phyloP scores from a whole-genome alignment of 2,113 vertebrate species.

The Zeus faber region DNA sequence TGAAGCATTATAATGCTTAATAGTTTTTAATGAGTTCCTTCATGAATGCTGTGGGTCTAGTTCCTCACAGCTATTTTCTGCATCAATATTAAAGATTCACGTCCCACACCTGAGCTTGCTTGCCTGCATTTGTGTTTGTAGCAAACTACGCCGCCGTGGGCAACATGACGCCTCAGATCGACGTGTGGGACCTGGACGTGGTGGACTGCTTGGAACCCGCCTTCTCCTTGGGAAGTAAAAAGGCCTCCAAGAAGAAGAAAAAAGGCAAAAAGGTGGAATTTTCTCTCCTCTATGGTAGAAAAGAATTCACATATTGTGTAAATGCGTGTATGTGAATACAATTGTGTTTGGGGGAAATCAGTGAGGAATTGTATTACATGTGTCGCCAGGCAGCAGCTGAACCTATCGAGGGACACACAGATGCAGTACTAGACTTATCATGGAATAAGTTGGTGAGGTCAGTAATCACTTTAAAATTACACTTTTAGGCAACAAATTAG shows the following conservation, averaged over 20 bases:
- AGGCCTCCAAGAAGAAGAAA: conserved; percentile 87
- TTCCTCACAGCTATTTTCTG: no score
- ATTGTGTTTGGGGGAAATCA: background rate
- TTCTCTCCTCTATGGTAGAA: background rate
- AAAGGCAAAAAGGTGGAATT: conserved; percentile 83
- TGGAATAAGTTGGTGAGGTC: conserved; percentile 93
- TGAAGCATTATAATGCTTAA: no score
- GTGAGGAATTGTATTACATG: background rate
- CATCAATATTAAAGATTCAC: no score
- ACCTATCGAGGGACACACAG: conserved; percentile 80
- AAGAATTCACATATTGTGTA: background rate
- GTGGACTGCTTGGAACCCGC: conserved; percentile 93
- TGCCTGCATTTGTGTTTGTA: no score
- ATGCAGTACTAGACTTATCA: conserved; percentile 92
- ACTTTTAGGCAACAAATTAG: no score
- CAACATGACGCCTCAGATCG: conserved; percentile 93
- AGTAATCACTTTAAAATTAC: conserved; percentile 15
- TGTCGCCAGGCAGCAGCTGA: conserved; percentile 74
- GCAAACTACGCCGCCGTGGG: conserved; percentile 93
- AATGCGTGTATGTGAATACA: background rate
- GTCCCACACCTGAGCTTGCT: no score
- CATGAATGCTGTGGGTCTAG: no score
- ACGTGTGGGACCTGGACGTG: conserved; percentile 95
- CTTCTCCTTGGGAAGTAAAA: conserved; percentile 89
- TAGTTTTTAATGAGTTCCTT: no score